Percentiles rank a stretch among this genome's conserved stretches.
Evolutionary conservation across 2,888 invertebrate species (phyloP).

Genomic region (Tipula lateralis): DNA sequence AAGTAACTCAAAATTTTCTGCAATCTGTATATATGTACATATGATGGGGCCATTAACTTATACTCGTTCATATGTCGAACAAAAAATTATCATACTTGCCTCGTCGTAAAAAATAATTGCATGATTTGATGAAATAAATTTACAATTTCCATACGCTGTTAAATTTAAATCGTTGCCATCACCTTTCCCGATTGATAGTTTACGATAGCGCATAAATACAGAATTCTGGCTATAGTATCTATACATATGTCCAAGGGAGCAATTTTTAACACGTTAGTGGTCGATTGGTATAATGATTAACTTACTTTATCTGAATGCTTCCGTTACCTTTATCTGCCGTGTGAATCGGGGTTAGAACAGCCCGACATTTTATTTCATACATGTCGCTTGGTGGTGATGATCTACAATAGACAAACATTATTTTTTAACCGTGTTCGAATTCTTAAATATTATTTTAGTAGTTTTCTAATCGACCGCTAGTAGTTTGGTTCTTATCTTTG

Average conservation of each 20-base stretch:
- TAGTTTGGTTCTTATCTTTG: too few relatives aligned
- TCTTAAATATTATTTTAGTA: too few relatives aligned
- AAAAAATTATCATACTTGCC: constrained; percentile 49
- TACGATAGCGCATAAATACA: constrained; percentile 63
- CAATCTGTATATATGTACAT: too few relatives aligned
- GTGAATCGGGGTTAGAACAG: neutral
- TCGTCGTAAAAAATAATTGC: constrained; percentile 81
- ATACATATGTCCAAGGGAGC: neutral
- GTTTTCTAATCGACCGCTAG: too few relatives aligned
- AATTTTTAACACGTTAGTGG: too few relatives aligned
- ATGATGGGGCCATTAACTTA: too few relatives aligned
- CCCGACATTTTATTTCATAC: neutral
- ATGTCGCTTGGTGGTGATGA: neutral
- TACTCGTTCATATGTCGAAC: neutral
- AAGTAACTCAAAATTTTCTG: constrained; percentile 80
- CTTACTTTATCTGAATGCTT: neutral
- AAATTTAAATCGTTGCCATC: constrained; percentile 58
- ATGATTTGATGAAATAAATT: constrained; percentile 66
- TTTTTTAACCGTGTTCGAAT: too few relatives aligned
- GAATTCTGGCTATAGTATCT: constrained; percentile 38
- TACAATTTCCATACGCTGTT: constrained; percentile 62
- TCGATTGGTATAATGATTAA: neutral
- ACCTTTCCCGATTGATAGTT: constrained; percentile 67
- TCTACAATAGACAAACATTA: too few relatives aligned
- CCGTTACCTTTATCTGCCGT: neutral